Percentiles rank a stretch among this genome's conserved stretches.
Conservation (phyloP, 2,797 vertebrate genomes). For the Telmatherina bonti region DNA sequence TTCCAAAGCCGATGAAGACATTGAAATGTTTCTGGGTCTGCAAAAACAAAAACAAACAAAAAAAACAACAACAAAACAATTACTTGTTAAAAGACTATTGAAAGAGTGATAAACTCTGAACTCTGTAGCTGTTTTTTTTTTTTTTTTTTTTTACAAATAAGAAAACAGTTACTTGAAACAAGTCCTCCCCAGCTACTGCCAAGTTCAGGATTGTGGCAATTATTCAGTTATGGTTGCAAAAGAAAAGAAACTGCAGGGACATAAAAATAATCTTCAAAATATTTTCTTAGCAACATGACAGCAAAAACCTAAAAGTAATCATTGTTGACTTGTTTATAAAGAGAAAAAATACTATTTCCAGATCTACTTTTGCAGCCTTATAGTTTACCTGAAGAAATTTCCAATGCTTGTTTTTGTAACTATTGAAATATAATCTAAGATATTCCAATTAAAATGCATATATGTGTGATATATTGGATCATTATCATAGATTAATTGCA, state of each 20-base stretch:
- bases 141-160: too few species aligned
- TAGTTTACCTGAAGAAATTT: neutral
- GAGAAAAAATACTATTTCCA: neutral
- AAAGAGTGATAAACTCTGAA: neutral
- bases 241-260: neutral
- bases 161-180: neutral
- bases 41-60: slow-evolving; percentile 48
- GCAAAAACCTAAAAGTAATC: neutral
- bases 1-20: slow-evolving; percentile 42
- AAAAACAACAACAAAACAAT: too few species aligned
- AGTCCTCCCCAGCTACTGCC: neutral
- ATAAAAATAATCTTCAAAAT: neutral
- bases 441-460: neutral
- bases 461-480: neutral
- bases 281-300: neutral
- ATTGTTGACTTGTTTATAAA: neutral
- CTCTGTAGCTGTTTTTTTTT: neutral
- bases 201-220: neutral
- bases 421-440: neutral
- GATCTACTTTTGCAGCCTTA: neutral
- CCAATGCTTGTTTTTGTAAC: neutral
- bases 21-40: slow-evolving; percentile 62
- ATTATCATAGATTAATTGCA: neutral
- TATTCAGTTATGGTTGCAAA: neutral
- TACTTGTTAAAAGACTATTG: neutral